Base-by-base conservation (phyloP, 2,888 invertebrate species). In the Parasteatoda lunata region DNA sequence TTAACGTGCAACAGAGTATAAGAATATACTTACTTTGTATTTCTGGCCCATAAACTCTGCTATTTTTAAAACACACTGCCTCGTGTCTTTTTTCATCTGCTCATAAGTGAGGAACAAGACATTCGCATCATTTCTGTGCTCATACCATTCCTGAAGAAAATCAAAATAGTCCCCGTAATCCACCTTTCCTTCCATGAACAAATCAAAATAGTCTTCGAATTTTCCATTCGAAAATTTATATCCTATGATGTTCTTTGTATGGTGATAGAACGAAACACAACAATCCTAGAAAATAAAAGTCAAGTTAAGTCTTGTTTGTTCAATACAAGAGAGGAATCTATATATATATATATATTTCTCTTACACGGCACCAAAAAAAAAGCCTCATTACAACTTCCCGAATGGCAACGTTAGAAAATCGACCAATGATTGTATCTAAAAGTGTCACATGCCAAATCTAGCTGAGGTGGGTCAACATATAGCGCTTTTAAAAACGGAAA, bases 241-340 rank as follows among this genome's bases (percentile, higher is more conserved):
- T 3, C 15, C 72, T 2, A 54, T 49, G 5, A 73, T 51, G 47
- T 69, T 82, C 64, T 79, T 75, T 0, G 87, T 84, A 49, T 92
- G 92, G 88, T 92, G 91, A 89, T 91, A 93, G 81, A 91, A 92
- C 3, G 92, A 92, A 4, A 93, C 92, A 6, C 91, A 91, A 9
- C 91, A 91, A 89, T 93, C 93, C 89, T 92, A n/a, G 0, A 30
- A 30, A 30, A 30, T 30, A 1, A 30, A 30, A 30, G 2, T 30
- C 30, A 30, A 30, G 30, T 30, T 30, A 30, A 30, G 30, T 30
- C 30, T 30, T 30, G 30, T 30, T 30, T 30, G 30, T 30, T 30
- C 30, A 30, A 30, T 30, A 30, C 30, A 30, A 30, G 2, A 2
- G 2, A 30, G 30, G 30, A 30, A n/a, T n/a, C n/a, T n/a, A n/a